A percentile compares a stretch with the other conserved stretches of the same genome.
phyloP scores from a whole-genome alignment of 1,140 invertebrate genomes.

The Drosophila sturtevanti region DNA sequence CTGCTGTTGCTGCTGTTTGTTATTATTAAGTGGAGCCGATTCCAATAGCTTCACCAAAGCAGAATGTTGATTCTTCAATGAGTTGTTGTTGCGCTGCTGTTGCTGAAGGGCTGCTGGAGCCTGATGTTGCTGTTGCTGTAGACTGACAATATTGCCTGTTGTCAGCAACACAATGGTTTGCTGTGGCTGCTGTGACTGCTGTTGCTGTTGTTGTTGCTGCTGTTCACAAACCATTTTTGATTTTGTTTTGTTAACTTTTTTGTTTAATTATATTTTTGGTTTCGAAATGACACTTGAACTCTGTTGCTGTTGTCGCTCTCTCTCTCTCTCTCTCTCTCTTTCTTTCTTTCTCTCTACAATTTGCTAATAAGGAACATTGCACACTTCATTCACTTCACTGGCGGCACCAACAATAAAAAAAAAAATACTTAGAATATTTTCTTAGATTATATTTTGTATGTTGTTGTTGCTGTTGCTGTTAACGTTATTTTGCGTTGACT shows the following conservation, averaged over 20 bases:
- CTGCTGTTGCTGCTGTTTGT: constrained; percentile 41
- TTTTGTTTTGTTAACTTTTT: constrained; percentile 39
- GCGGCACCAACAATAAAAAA: constrained; percentile 59
- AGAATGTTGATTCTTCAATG: constrained; percentile 75
- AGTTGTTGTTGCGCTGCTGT: constrained; percentile 40
- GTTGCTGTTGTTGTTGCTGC: constrained; percentile 37
- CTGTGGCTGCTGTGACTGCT: constrained; percentile 49
- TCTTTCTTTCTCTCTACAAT: constrained; percentile 58
- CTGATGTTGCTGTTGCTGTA: constrained; percentile 44
- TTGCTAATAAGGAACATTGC: constrained; percentile 81
- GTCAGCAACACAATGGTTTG: constrained; percentile 71
- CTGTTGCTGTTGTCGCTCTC: constrained; percentile 44
- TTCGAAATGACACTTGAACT: constrained; percentile 78
- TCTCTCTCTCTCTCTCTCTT: constrained; percentile 18
- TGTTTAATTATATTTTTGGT: constrained; percentile 57
- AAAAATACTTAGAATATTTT: constrained; percentile 37
- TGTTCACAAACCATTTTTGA: constrained; percentile 81
- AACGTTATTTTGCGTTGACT: constrained; percentile 36
- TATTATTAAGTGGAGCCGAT: constrained; percentile 71
- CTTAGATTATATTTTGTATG: constrained; percentile 37
- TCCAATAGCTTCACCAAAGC: constrained; percentile 79
- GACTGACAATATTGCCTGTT: constrained; percentile 33
- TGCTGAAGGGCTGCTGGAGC: constrained; percentile 38
- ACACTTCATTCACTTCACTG: constrained; percentile 61
- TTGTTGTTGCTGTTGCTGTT: constrained; percentile 48